Evolutionary conservation across 2,797 vertebrate genomes (phyloP), one percentile per base, ranked within the genome.

Genomic region (Heliangelus exortis): DNA sequence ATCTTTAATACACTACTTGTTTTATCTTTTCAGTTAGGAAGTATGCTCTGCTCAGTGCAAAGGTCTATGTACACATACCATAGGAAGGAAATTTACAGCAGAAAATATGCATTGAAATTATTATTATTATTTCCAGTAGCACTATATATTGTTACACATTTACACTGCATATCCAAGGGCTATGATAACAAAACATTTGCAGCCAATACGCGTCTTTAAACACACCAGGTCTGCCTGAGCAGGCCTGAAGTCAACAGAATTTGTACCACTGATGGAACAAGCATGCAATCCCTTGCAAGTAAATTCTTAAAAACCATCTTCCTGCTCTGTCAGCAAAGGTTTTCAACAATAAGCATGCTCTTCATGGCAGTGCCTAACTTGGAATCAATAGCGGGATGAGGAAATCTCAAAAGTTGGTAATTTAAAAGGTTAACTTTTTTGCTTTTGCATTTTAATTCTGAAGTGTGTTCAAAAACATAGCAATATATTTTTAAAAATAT

Each of bases 151-250:
- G 23, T 80, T 86, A 84, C 69, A 90, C 63, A 71, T 88, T 91
- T 59, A 93, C 89, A 92, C 95, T 74, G 95, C 82, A 16, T 39
- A 93, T 89, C 92, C 89, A 92, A 95, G 93, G 90, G 80, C 92
- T 94, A 62, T 83, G 78, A 53, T 18, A 93, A 59, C 18, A 71
- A 57, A 84, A 90, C 91, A 47, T 81, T 43, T 66, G 66, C 62
- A 48, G 90, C 58, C 81, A 87, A 16, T 9, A 45, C 6, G 21
- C 4, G 3, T 22, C 34, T 74, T 67, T 31, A 41, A 90, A 91
- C 51, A 57, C 53, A 39, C 9, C 59, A 43, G 53, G 47, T 63
- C 91, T 87, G 68, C 77, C 21, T 22, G 29, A 82, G 75, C 71
- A 93, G 75, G 73, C 87, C 54, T 23, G 15, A 63, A 69, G 43